Percentiles rank a stretch among this genome's conserved stretches.
phyloP scores from a whole-genome alignment of 2,797 vertebrate genomes.

The Morelia viridis region DNA sequence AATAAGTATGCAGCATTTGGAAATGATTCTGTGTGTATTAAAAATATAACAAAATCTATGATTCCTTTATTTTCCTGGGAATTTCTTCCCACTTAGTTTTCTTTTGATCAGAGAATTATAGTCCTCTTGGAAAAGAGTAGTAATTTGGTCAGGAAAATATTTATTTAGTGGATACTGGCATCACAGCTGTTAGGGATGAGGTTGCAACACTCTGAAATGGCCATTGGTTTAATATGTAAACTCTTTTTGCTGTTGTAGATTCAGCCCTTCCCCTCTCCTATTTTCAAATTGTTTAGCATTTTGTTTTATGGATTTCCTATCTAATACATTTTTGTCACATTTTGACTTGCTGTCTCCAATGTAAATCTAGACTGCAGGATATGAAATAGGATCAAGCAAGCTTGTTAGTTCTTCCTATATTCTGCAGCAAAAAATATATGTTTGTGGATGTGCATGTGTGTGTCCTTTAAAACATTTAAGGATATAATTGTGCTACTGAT shows the following conservation, averaged over 20 bases:
- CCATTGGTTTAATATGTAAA: background rate
- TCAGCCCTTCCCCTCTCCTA: background rate
- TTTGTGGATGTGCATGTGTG: background rate
- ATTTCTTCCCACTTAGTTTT: background rate
- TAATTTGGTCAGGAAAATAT: background rate
- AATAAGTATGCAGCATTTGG: background rate
- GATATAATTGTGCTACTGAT: background rate
- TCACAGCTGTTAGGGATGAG: background rate
- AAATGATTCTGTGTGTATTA: background rate
- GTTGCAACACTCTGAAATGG: background rate
- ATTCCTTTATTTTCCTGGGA: background rate
- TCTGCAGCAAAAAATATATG: background rate
- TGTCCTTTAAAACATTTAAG: slow-evolving; percentile 21
- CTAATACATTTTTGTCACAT: slow-evolving; percentile 11
- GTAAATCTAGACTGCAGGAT: slow-evolving; percentile 2
- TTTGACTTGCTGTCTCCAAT: background rate
- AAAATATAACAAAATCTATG: background rate
- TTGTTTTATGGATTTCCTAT: slow-evolving; percentile 21
- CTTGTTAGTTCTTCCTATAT: background rate
- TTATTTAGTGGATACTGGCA: background rate
- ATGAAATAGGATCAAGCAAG: slow-evolving; percentile 5
- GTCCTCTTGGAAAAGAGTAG: background rate
- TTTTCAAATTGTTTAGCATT: background rate
- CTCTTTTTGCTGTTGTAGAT: background rate
- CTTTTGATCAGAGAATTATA: background rate